phyloP scores from a whole-genome alignment of 2,888 invertebrate species.

The Tubulanus polymorphus region DNA sequence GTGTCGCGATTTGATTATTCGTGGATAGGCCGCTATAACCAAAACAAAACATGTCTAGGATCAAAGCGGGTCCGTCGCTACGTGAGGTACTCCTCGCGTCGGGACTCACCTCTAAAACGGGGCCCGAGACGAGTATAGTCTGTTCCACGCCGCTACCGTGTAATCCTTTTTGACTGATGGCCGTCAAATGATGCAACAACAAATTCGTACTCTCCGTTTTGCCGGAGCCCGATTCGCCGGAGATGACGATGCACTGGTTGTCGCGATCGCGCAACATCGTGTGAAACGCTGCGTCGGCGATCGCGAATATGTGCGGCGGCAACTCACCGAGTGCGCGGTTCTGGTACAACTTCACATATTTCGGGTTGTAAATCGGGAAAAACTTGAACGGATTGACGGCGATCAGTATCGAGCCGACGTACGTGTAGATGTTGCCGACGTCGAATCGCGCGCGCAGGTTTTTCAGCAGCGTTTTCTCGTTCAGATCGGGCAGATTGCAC shows the following conservation, averaged over 20 bases:
- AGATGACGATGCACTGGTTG: slow-evolving; percentile 93
- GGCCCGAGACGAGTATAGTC: slow-evolving; percentile 91
- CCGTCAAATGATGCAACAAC: slow-evolving; percentile 88
- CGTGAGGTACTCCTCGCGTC: too few species aligned
- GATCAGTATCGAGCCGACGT: slow-evolving; percentile 91
- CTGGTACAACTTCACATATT: slow-evolving; percentile 93
- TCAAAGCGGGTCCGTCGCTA: too few species aligned
- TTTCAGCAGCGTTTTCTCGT: slow-evolving; percentile 86
- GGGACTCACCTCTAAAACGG: slow-evolving; percentile 73
- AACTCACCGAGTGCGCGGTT: slow-evolving; percentile 85
- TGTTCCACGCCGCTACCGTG: slow-evolving; percentile 96
- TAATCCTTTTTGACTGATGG: slow-evolving; percentile 76
- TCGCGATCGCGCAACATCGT: slow-evolving; percentile 86
- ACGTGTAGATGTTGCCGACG: slow-evolving; percentile 91
- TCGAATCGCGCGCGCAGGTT: slow-evolving; percentile 81
- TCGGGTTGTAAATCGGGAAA: slow-evolving; percentile 96
- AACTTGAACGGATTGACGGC: slow-evolving; percentile 86
- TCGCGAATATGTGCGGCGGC: slow-evolving; percentile 95
- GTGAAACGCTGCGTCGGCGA: slow-evolving; percentile 90
- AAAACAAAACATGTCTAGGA: too few species aligned
- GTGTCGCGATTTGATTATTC: too few species aligned
- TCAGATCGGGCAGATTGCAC: slow-evolving; percentile 90
- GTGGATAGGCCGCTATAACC: too few species aligned
- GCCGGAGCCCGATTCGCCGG: slow-evolving; percentile 91
- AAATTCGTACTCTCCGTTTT: slow-evolving; percentile 97